These are phyloP conservation scores for Lasioglossum malachurum DNA, from an alignment of 2,888 invertebrate species.

Conservation along the genomic window DNA sequence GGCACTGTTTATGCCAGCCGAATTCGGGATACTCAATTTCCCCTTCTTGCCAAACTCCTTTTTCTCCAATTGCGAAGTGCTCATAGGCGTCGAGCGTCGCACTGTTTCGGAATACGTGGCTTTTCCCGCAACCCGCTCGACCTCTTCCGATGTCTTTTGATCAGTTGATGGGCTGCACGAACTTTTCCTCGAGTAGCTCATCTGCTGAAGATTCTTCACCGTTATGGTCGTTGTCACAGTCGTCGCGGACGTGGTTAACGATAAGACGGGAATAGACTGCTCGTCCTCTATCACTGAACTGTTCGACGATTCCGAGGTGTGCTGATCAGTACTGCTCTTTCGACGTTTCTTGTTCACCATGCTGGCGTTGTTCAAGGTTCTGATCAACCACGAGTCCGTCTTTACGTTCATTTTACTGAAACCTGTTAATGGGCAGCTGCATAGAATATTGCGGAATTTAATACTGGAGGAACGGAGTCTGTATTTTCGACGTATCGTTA, in stretches of 20 bases:
- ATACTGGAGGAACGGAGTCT: constrained; percentile 46
- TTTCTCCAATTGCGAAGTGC: constrained; percentile 48
- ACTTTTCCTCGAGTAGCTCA: constrained; percentile 32
- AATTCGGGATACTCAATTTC: constrained; percentile 43
- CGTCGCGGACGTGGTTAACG: constrained; percentile 42
- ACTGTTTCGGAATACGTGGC: constrained; percentile 81
- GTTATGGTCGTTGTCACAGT: constrained; percentile 35
- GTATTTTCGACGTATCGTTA: constrained; percentile 9
- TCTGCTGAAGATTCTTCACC: constrained; percentile 53
- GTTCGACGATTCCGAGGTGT: constrained; percentile 71
- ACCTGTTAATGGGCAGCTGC: constrained; percentile 66
- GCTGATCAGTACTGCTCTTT: constrained; percentile 56
- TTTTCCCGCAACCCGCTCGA: constrained; percentile 62
- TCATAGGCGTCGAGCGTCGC: constrained; percentile 69
- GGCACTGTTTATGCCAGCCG: constrained; percentile 48
- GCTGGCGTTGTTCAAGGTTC: constrained; percentile 78
- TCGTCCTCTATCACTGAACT: constrained; percentile 70
- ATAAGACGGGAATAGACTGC: constrained; percentile 44
- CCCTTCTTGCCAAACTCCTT: constrained; percentile 64
- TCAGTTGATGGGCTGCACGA: constrained; percentile 20
- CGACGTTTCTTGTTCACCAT: constrained; percentile 65
- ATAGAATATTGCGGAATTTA: constrained; percentile 51
- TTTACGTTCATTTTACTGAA: constrained; percentile 76
- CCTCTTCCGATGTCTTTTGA: constrained; percentile 47
- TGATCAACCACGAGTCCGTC: constrained; percentile 81